Evolutionary conservation across 2,797 vertebrate genomes (phyloP).

Genomic region (Dendrocincla fuliginosa): DNA sequence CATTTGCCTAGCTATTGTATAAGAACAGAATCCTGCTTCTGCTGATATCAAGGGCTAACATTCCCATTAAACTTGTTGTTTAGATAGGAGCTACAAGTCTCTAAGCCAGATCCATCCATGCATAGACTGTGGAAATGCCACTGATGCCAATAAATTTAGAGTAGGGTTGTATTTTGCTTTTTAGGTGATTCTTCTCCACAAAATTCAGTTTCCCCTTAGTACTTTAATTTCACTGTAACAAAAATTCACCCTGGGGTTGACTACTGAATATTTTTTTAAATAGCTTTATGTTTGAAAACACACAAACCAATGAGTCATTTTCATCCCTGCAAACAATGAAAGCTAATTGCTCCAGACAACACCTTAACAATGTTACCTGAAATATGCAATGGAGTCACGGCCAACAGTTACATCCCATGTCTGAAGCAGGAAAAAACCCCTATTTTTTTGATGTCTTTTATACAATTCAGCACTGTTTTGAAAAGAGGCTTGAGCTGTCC

Average conservation of each 20-base stretch:
- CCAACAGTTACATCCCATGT: not conserved
- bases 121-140: not conserved
- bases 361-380: not conserved
- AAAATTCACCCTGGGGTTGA: not conserved
- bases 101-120: not conserved
- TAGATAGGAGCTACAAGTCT: not conserved
- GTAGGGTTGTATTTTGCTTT: not conserved
- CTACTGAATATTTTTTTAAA: not conserved
- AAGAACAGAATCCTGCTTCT: not conserved
- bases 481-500: not conserved
- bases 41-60: not conserved
- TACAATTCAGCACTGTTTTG: not conserved
- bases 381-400: not conserved
- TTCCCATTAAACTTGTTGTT: not conserved
- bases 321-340: not conserved
- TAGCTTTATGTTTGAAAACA: not conserved
- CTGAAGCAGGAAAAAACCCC: rapidly evolving
- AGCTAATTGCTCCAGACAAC: not conserved
- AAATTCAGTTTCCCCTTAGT: not conserved
- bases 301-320: not conserved
- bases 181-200: not conserved
- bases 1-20: not conserved
- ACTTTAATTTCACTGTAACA: not conserved
- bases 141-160: not conserved
- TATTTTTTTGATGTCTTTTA: not conserved